Evolutionary conservation across 30 jellyfish, hydroid and myxozoan species (phyloP), one percentile per base, ranked within the genome.

Genomic region (Aurelia aurita): DNA sequence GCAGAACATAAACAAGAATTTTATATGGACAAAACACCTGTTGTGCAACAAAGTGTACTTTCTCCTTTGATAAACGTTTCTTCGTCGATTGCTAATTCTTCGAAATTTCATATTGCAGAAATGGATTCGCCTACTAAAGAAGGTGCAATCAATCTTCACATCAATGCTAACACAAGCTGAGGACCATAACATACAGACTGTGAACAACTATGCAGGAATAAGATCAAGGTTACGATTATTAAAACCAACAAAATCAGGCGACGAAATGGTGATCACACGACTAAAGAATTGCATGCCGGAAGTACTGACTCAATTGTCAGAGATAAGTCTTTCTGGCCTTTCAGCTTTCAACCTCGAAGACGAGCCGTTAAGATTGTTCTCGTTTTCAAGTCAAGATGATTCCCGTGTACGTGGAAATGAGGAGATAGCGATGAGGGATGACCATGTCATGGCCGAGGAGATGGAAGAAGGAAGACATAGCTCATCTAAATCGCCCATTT

Each of bases 381-480:
- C 87, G 19, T 31, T 60, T 16, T 55, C 87, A 51, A 75, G 76
- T 31, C 72, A 75, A 54, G 87, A 75, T 7, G 75, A 57, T 34
- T 2, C 21, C n/a, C 26, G 51, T 39, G 51, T 39, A 4, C 51
- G 7, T 39, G 51, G 51, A 8, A 39, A 39, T 8, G 51, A 39
- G 14, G 51, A 15, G 9, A 39, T 39, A 15, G 15, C 15, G 2
- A 8, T 39, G 12, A 15, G 51, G 51, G 51, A 39, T 39, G 51
- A 39, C 51, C 51, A 39, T 8, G 51, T 39, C 9, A 39, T 39
- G 51, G 51, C 16, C 9, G 51, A 39, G 7, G 51, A 39, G 51
- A 8, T 29, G 3, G 25, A 18, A 20, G 53, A 46, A 31, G 60
- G 77, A 29, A 27, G 2, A 44, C 44, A 5, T 34, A 19, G 82